Conservation (phyloP, 1,140 invertebrate genomes). For the Drosophila triauraria region DNA sequence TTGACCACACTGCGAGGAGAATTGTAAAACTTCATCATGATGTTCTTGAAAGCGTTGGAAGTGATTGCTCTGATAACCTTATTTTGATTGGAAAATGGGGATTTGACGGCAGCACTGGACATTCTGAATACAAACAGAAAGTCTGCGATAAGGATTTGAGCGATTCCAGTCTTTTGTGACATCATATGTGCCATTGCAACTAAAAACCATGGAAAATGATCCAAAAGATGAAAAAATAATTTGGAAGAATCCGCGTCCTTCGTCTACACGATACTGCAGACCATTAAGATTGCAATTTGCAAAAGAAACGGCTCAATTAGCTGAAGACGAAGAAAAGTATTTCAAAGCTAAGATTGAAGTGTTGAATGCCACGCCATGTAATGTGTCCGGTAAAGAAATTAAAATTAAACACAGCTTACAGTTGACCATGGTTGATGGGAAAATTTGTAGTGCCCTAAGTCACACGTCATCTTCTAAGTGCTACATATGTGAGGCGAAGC, state of each 20-base stretch:
- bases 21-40: too few species aligned
- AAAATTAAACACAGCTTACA: too few species aligned
- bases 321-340: too few species aligned
- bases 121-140: too few species aligned
- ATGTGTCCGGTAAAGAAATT: too few species aligned
- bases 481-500: neutral
- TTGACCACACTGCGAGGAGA: too few species aligned
- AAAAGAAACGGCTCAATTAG: too few species aligned
- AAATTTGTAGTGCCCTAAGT: too few species aligned
- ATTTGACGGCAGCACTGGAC: too few species aligned
- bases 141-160: too few species aligned
- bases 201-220: neutral
- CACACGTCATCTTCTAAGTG: too few species aligned
- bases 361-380: neutral
- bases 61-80: conserved; percentile 15
- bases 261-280: conserved; percentile 6
- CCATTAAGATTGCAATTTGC: neutral
- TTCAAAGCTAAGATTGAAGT: neutral
- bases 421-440: neutral
- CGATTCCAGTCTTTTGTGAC: neutral
- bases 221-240: neutral
- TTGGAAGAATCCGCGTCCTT: neutral
- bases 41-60: conserved; percentile 6
- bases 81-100: too few species aligned
- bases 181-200: neutral